phyloP scores from a whole-genome alignment of 2,113 vertebrate species.

The Bothrops jararaca region DNA sequence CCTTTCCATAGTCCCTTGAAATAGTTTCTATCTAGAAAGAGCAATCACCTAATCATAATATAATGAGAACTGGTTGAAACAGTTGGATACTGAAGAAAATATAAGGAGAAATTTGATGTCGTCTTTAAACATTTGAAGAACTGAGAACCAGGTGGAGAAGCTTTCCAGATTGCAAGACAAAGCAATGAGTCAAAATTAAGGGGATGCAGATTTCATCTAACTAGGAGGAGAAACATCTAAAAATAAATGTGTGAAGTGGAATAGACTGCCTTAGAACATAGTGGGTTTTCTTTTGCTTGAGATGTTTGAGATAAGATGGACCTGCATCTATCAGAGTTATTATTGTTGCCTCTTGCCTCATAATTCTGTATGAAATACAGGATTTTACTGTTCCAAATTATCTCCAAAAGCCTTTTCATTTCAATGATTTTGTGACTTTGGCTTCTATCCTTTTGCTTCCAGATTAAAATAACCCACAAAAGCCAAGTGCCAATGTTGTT shows the following conservation, averaged over 20 bases:
- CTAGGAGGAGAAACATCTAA: not conserved
- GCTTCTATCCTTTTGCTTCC: constrained; percentile 48
- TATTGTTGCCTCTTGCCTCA: not conserved
- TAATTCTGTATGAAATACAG: not conserved
- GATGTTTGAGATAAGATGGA: not conserved
- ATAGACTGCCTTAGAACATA: too few relatives aligned
- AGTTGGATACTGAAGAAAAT: not conserved
- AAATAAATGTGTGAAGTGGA: not conserved
- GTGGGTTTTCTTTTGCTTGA: not conserved
- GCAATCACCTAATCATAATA: not conserved
- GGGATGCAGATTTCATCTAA: not conserved
- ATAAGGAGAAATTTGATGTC: not conserved
- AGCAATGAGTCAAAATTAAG: not conserved
- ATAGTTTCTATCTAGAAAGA: not conserved
- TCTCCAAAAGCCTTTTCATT: not conserved
- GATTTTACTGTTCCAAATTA: not conserved
- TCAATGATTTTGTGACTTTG: constrained; percentile 4
- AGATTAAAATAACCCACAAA: constrained; percentile 93
- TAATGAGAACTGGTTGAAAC: not conserved
- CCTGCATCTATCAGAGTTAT: not conserved
- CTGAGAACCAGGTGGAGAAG: not conserved
- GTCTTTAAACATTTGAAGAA: not conserved
- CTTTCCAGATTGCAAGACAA: not conserved
- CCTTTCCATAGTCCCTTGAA: not conserved
- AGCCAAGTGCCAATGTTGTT: constrained; percentile 94